Percentiles rank a stretch among this genome's conserved stretches.
Evolutionary conservation across 2,113 vertebrate genomes (phyloP).

Genomic region (Pithys albifrons): DNA sequence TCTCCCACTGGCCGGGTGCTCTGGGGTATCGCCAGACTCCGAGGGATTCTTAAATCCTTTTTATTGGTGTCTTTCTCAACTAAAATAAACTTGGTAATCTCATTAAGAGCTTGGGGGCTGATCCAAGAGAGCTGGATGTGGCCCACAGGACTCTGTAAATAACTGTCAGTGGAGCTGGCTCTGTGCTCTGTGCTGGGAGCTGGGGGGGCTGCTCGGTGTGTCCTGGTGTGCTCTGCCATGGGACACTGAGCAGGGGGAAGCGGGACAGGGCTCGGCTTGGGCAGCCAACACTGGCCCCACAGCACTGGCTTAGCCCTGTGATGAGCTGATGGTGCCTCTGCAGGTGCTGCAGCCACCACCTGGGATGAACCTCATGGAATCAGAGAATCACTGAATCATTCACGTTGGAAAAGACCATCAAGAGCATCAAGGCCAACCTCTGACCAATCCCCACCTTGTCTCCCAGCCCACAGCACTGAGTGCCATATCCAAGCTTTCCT

Average conservation of each 20-base stretch:
- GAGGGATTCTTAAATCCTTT: constrained; percentile 28
- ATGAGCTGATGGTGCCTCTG: background rate
- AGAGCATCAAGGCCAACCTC: fast-evolving
- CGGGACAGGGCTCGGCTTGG: fast-evolving
- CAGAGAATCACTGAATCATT: too few species aligned
- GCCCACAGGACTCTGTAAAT: background rate
- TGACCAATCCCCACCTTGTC: fast-evolving
- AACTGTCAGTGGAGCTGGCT: background rate
- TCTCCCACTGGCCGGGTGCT: background rate
- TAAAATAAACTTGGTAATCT: constrained; percentile 55
- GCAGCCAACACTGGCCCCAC: fast-evolving
- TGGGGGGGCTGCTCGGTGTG: fast-evolving
- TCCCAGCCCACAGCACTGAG: background rate
- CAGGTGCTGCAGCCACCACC: fast-evolving
- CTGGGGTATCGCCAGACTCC: background rate
- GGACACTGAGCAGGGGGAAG: background rate
- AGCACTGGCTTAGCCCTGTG: fast-evolving
- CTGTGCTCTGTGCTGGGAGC: background rate
- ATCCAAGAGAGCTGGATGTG: background rate
- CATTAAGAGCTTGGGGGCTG: constrained; percentile 20
- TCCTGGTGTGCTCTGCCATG: background rate
- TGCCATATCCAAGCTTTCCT: background rate
- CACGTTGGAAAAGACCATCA: background rate
- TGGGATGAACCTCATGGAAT: fast-evolving
- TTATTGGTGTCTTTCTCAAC: constrained; percentile 40